Evolutionary conservation across 2,797 vertebrate genomes (phyloP), one percentile per base, ranked within the genome.

Genomic region (Protosalanx chinensis): DNA sequence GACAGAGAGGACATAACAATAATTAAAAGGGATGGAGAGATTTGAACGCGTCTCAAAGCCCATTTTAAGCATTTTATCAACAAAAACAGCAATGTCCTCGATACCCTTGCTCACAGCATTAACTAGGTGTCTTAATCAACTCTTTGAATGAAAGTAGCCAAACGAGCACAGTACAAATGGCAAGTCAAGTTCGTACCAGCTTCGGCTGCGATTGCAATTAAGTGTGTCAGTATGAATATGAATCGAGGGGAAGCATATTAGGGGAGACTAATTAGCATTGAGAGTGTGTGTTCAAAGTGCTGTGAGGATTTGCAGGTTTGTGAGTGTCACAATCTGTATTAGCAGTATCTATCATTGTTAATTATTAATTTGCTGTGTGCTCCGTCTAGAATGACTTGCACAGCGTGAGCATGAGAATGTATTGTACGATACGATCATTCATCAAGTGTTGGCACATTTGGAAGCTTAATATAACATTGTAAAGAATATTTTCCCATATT

Each of bases 301-400:
- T 10, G 51, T 78, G 72, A 76, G 74, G 69, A 76, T 76, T 77
- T 59, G 72, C 72, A 58, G 73, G 59, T 81, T 82, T 80, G 72
- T 76, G 69, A 80, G 75, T 78, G 79, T 86, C 80, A 83, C 72
- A 84, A 81, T 85, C 82, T 75, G 76, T 70, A 79, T 85, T 78
- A 75, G 81, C 76, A 79, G 78, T 81, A 84, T 89, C 79, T 83
- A 79, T 89, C 85, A 86, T 73, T 79, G 83, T 88, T 88, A 88
- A 86, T 90, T 84, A 88, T 87, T 81, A 72, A 78, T 80, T 64
- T 18, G 59, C 51, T 49, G n/a, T 76, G 70, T 68, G 66, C 70
- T 72, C 64, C 74, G 67, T 74, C 71, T 66, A 67, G 81, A 85
- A 81, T 79, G 67, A 81, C 80, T 82, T 78, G 74, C 79, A 70